A percentile compares a stretch with the other conserved stretches of the same genome.
Evolutionary conservation across 2,113 vertebrate species (phyloP).

Genomic region (Mugil cephalus): DNA sequence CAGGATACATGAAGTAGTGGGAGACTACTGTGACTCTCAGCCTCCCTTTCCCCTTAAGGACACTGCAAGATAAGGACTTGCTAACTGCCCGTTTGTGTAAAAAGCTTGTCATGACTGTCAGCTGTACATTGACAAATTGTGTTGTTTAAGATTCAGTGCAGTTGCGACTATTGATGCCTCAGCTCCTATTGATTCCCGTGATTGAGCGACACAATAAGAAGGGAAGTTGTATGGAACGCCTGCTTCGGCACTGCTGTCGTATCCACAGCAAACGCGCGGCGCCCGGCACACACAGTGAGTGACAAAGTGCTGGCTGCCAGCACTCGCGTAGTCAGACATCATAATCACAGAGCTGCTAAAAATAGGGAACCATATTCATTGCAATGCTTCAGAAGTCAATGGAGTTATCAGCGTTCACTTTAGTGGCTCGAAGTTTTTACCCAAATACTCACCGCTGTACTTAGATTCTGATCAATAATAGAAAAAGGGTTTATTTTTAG

Average conservation of each 20-base stretch:
- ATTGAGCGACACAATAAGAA: slow-evolving; percentile 37
- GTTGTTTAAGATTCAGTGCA: slow-evolving; percentile 46
- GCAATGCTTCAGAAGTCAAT: slow-evolving; percentile 56
- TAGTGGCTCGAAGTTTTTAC: slow-evolving; percentile 24
- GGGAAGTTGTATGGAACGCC: slow-evolving; percentile 45
- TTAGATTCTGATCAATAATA: slow-evolving; percentile 60
- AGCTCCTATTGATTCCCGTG: slow-evolving; percentile 25
- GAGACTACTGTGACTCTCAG: slow-evolving; percentile 12
- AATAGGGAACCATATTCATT: slow-evolving; percentile 69
- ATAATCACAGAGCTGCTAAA: slow-evolving; percentile 77
- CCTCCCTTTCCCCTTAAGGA: slow-evolving; percentile 1
- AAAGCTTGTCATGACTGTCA: slow-evolving; percentile 26
- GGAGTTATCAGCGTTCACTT: slow-evolving; percentile 50
- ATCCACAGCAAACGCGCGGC: slow-evolving; percentile 45
- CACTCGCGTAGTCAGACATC: slow-evolving; percentile 68
- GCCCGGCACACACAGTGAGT: slow-evolving; percentile 53
- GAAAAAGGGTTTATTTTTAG: slow-evolving; percentile 66
- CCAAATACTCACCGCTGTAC: slow-evolving; percentile 11
- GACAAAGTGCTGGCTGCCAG: slow-evolving; percentile 72
- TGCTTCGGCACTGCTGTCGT: slow-evolving; percentile 38
- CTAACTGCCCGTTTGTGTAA: slow-evolving; percentile 12
- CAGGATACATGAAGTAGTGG: slow-evolving; percentile 19
- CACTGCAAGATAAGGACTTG: slow-evolving; percentile 19
- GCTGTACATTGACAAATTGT: slow-evolving; percentile 27
- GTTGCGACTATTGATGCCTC: slow-evolving; percentile 38